Base-by-base conservation (phyloP, 2,797 vertebrate genomes). In the Scolopax bukidnonensis region DNA sequence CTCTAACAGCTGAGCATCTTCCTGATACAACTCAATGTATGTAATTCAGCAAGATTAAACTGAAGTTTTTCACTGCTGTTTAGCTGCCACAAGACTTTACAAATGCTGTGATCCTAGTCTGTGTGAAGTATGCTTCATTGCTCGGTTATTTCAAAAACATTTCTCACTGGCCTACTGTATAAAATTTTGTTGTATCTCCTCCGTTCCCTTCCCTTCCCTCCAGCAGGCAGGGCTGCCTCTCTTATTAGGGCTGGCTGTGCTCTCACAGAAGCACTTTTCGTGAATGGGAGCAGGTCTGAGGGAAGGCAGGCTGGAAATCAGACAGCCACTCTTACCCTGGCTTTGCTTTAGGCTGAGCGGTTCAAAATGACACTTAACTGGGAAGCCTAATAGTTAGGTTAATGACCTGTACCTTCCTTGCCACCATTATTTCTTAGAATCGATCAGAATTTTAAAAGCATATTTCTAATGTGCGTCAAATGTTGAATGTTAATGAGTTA, bases 61-160 rank as follows among this genome's bases (percentile, higher is more conserved):
- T 18, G 12, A 75, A 61, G 90, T 70, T 83, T 90, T 77, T 90
- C 47, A 38, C 54, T 60, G 45, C 61, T 69, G 56, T 86, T 97
- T 85, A 95, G 48, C 74, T 89, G 24, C 86, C 84, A 70, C 1
- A 41, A 57, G 51, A 86, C 36, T 83, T 83, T 54, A 43, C 89
- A 92, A 95, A 86, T 61, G 92, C 94, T 54, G 47, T 91, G 95
- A 89, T 97, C 85, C 51, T 86, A 68, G 83, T 93, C 87, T 94
- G 78, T 75, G 67, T 47, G 69, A 87, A 80, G 19, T 56, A 78
- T 11, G 70, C 67, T 81, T 90, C 67, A 18, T 83, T 76, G 47
- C 76, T 85, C 1, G 0, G 18, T 90, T 93, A 50, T 90, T 91
- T 87, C 32, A 71, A 89, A 88, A 67, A 13, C 32, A 56, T 64